Percentiles rank a stretch among this genome's conserved stretches.
phyloP scores from a whole-genome alignment of 2,888 invertebrate genomes.

The Eustalomyia histrio region DNA sequence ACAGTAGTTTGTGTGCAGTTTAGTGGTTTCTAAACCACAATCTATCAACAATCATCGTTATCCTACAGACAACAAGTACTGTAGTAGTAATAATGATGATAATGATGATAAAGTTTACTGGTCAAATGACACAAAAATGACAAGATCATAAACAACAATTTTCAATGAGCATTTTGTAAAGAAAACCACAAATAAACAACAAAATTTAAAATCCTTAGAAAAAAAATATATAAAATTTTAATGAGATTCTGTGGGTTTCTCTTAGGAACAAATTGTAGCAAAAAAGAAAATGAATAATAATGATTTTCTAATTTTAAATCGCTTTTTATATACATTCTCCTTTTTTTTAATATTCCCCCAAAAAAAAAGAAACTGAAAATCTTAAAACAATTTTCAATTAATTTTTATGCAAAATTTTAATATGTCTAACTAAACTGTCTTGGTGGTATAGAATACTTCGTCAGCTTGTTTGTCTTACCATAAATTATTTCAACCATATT shows the following conservation, averaged over 20 bases:
- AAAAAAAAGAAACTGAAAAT: not conserved
- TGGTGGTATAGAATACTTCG: not conserved
- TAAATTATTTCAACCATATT: not conserved
- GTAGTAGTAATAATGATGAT: not conserved
- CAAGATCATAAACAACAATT: constrained; percentile 30
- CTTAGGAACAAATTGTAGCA: not conserved
- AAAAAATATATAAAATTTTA: constrained; percentile 58
- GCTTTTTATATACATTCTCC: not conserved
- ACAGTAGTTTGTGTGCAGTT: constrained; percentile 40
- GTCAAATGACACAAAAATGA: constrained; percentile 22
- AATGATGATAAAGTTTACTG: constrained; percentile 28
- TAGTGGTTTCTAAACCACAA: constrained; percentile 62
- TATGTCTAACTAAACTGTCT: not conserved
- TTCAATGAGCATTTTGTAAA: constrained; percentile 39
- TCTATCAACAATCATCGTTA: constrained; percentile 44
- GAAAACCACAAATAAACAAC: constrained; percentile 45
- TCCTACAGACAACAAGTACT: not conserved
- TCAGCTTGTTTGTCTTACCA: constrained; percentile 8
- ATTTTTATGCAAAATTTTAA: not conserved
- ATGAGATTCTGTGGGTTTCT: constrained; percentile 61
- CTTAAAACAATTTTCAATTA: too few species aligned
- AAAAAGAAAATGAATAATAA: not conserved
- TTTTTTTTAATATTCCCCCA: not conserved
- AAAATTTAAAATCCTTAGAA: constrained; percentile 44
- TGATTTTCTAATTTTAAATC: not conserved